Base-by-base conservation (phyloP, 2,888 invertebrate species). In the Smittia aterrima region DNA sequence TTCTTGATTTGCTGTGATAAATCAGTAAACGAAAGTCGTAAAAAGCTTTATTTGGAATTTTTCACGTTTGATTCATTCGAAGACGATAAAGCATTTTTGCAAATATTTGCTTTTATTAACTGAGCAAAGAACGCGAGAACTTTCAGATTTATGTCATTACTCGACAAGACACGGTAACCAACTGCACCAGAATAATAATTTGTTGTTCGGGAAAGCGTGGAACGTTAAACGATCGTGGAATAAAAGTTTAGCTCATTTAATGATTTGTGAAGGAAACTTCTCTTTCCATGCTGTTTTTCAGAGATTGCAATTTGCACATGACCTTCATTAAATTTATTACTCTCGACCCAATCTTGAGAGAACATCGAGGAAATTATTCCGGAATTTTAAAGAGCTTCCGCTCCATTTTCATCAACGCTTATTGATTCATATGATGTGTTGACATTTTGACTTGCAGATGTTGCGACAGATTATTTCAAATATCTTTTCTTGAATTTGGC, bases 141-240 rank as follows among this genome's bases (percentile, higher is more conserved):
- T 47, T 47, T 11, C 38, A n/a, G n/a, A 7, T 38, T 38, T 16
- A 47, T 47, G 47, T 13, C 47, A 13, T 47, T 47, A 22, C 13
- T 1, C 58, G 18, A 58, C 22, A 11, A 58, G 22, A 20, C 58
- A 6, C 22, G 58, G 58, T 58, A 58, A 58, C 58, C 58, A 58
- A 58, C 58, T 58, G 58, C 20, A 58, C 58, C 58, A 58, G 9
- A 58, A 58, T 58, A 58, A 58, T 58, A 58, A 18, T 3, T 22
- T 58, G 7, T 22, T 18, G 9, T 58, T 58, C 58, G n/a, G 7
- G 20, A 58, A 22, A 18, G 22, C 7, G 58, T 18, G 58, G 22
- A 58, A 58, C 13, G 22, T 3, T 2, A 58, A 58, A 2, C 18
- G 22, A 18, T 7, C 20, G 3, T 58, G 58, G 58, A 58, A 58